Evolutionary conservation across 1,140 invertebrate genomes (phyloP).

Genomic region (fruit fly (Drosophila melanogaster)): Release_6_plus_ISO1_MT NT_033779.5:16225001-16225500

Average conservation of each 20-base stretch:
- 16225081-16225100: too few species aligned
- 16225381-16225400: constrained; percentile 63
- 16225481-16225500: constrained; percentile 57
- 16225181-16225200: constrained; percentile 37
- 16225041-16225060: too few species aligned
- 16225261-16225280: constrained; percentile 17
- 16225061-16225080: too few species aligned
- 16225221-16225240: constrained; percentile 5
- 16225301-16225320: constrained; percentile 31
- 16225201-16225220: constrained; percentile 14
- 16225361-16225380: neutral
- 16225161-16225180: constrained; percentile 16
- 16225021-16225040: too few species aligned
- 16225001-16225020: too few species aligned
- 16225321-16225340: constrained; percentile 47
- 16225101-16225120: too few species aligned
- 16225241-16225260: constrained; percentile 47
- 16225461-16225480: constrained; percentile 32
- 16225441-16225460: constrained; percentile 68
- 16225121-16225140: too few species aligned
- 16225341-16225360: constrained; percentile 25
- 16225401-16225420: constrained; percentile 55
- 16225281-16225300: constrained; percentile 22
- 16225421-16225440: constrained; percentile 33
- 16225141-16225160: neutral